phyloP scores from a whole-genome alignment of 2,113 vertebrate genomes.

The Rhynchopsitta pachyrhyncha region DNA sequence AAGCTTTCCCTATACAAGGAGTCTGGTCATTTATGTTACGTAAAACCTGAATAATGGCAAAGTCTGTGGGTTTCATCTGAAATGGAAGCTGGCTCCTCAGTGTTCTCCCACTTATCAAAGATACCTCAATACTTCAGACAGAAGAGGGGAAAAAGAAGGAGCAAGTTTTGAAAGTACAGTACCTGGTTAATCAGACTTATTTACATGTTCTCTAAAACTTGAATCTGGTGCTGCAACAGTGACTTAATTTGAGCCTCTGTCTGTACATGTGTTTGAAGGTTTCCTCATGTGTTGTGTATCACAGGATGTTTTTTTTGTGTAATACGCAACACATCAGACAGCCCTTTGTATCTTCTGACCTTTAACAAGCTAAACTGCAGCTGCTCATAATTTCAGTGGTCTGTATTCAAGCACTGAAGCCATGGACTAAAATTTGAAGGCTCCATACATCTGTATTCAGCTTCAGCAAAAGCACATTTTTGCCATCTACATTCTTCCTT shows the following conservation, averaged over 20 bases:
- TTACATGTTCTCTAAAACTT: background rate
- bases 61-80: background rate
- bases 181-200: background rate
- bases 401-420: background rate
- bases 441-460: background rate
- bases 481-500: background rate
- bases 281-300: background rate
- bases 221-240: background rate
- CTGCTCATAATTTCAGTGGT: background rate
- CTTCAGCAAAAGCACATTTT: background rate
- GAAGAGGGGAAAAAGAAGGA: background rate
- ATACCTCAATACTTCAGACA: background rate
- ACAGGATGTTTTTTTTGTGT: background rate
- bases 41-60: background rate
- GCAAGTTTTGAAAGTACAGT: background rate
- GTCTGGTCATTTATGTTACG: background rate
- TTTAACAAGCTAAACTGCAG: background rate
- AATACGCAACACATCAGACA: background rate
- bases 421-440: background rate
- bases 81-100: background rate
- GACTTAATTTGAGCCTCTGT: background rate
- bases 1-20: background rate
- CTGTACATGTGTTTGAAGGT: background rate
- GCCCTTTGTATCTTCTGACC: constrained; percentile 26
- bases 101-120: background rate